Conservation (phyloP, 2,113 vertebrate species). For the Pipa parva region DNA sequence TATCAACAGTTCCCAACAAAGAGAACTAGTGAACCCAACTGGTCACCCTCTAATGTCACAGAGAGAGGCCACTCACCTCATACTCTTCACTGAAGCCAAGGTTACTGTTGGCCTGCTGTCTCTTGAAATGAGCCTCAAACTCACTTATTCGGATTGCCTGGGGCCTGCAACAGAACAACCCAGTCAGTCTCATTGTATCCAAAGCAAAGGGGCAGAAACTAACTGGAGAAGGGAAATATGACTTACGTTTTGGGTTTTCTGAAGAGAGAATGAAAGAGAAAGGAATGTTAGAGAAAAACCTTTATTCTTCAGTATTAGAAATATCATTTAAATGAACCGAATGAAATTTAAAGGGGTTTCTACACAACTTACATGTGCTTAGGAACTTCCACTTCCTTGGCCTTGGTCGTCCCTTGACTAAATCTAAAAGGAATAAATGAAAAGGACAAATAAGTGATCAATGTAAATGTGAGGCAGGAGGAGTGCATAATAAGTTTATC, state of each 20-base stretch:
- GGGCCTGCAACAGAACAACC: conserved; percentile 51
- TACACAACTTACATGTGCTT: neutral
- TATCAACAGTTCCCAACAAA: too few relatives aligned
- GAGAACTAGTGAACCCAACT: too few relatives aligned
- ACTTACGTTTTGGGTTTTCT: neutral
- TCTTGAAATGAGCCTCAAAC: conserved; percentile 82
- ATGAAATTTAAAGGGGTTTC: neutral
- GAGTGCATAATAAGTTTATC: too few relatives aligned
- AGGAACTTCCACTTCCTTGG: neutral
- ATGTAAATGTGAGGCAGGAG: too few relatives aligned
- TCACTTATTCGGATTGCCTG: conserved; percentile 76
- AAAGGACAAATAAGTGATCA: too few relatives aligned
- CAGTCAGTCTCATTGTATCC: neutral
- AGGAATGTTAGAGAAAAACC: neutral
- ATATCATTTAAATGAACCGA: too few relatives aligned
- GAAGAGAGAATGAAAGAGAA: neutral
- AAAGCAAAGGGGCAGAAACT: neutral
- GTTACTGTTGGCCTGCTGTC: conserved; percentile 85
- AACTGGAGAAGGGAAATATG: neutral
- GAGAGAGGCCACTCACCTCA: conserved; percentile 63
- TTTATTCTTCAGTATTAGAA: neutral
- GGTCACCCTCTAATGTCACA: too few relatives aligned
- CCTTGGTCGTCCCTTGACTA: neutral
- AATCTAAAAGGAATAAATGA: too few relatives aligned
- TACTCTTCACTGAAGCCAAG: conserved; percentile 96